Conservation (phyloP, 2,113 vertebrate genomes). For the Chloroceryle aenea region DNA sequence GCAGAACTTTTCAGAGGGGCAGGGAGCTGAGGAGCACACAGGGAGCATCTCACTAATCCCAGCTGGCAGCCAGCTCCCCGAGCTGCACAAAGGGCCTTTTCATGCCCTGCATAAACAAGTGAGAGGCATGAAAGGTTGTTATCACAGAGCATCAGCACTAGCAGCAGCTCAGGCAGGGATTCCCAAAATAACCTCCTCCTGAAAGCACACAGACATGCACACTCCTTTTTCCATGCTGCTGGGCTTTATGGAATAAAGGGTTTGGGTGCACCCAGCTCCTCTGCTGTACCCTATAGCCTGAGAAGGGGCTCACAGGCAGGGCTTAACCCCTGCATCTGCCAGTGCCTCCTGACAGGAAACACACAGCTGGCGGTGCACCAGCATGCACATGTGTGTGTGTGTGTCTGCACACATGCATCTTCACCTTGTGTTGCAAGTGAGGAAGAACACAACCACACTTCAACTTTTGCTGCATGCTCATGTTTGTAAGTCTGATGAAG, state of each 20-base stretch:
- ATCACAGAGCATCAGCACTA: constrained; percentile 37
- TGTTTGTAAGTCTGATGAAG: neutral
- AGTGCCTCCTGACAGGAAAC: neutral
- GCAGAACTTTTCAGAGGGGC: neutral
- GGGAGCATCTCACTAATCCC: neutral
- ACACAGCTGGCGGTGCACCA: neutral
- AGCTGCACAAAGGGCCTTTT: constrained; percentile 65
- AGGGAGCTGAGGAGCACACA: neutral
- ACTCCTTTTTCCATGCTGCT: neutral
- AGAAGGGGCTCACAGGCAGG: neutral
- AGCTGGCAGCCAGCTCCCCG: constrained; percentile 13
- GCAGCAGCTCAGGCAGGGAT: constrained; percentile 7
- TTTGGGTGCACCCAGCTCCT: neutral
- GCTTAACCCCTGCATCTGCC: neutral
- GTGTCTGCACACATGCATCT: accelerated
- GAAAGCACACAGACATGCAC: neutral
- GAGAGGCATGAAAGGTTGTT: constrained; percentile 46
- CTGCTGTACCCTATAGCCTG: neutral
- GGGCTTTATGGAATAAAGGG: neutral
- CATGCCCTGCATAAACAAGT: constrained; percentile 58
- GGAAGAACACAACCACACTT: neutral
- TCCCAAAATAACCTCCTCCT: constrained; percentile 26
- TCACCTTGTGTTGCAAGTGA: neutral
- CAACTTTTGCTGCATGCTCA: neutral
- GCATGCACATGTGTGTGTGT: accelerated